A percentile compares a stretch with the other conserved stretches of the same genome.
These are phyloP conservation scores for Fukomys damarensis DNA, from an alignment of 2,113 vertebrate species.

Conservation along the genomic window DNA sequence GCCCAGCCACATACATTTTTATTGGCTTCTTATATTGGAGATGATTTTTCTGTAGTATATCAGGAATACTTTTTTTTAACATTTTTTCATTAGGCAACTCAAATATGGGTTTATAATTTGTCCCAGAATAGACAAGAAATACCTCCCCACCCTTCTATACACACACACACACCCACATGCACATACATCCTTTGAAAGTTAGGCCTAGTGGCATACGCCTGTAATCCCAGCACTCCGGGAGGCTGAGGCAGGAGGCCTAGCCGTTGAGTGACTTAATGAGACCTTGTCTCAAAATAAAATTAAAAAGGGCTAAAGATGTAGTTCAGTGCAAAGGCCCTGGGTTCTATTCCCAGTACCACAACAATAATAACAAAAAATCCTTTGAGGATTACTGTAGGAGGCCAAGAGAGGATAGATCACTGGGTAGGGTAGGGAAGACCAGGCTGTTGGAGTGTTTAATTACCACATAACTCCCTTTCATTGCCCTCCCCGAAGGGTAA, in stretches of 20 bases:
- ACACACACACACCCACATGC: neutral
- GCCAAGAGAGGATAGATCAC: neutral
- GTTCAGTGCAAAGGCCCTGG: neutral
- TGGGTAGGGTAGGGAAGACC: neutral
- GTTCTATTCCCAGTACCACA: neutral
- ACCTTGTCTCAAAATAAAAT: neutral
- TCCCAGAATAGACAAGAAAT: slow-evolving; percentile 25
- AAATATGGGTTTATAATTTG: slow-evolving; percentile 18
- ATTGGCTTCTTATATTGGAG: slow-evolving; percentile 35
- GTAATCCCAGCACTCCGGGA: neutral
- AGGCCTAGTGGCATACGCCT: neutral
- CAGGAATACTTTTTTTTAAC: neutral
- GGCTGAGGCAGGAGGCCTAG: neutral
- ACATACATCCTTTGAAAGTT: neutral
- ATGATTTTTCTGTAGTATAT: neutral
- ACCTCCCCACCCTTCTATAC: neutral
- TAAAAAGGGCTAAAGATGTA: neutral
- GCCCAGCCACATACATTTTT: neutral
- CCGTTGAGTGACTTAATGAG: neutral
- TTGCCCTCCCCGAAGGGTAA: neutral
- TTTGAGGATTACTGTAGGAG: neutral
- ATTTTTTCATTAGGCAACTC: slow-evolving; percentile 26
- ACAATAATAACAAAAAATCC: neutral
- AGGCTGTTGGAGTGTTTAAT: neutral
- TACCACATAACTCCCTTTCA: neutral